Percentiles rank a stretch among this genome's conserved stretches.
Evolutionary conservation across 2,888 invertebrate species (phyloP).

Genomic region (Anagyrus pseudococci): DNA sequence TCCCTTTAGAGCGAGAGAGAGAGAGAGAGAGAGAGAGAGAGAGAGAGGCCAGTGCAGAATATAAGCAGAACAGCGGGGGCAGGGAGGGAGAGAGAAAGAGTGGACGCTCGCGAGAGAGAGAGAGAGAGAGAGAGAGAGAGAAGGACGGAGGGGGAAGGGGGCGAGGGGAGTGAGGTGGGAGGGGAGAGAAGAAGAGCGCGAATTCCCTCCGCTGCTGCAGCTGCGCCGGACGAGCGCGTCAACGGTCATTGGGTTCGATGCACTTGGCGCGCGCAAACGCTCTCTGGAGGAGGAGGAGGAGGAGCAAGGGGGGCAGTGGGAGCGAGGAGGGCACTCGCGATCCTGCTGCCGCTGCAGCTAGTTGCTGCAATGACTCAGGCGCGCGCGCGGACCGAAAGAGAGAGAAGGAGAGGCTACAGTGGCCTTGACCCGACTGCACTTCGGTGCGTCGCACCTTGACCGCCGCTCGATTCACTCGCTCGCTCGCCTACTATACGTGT

Average conservation of each 20-base stretch:
- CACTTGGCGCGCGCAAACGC: slow-evolving; percentile 50
- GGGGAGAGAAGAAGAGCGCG: slow-evolving; percentile 19
- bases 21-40: slow-evolving; percentile 3
- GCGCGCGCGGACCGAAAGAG: no score
- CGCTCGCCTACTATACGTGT: slow-evolving; percentile 6
- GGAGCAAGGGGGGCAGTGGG: slow-evolving; percentile 53
- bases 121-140: no score
- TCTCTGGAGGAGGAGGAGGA: no score
- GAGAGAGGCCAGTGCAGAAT: background rate
- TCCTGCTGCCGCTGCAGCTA: background rate
- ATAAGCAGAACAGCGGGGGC: background rate
- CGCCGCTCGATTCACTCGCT: slow-evolving; percentile 7
- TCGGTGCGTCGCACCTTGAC: slow-evolving; percentile 55
- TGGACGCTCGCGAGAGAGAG: background rate
- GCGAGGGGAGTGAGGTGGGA: no score
- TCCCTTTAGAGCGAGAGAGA: background rate
- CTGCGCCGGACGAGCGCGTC: slow-evolving; percentile 48
- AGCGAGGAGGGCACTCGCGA: background rate
- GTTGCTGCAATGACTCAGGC: no score
- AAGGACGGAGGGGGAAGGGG: background rate
- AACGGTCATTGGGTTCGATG: slow-evolving; percentile 61
- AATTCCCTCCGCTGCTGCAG: slow-evolving; percentile 36
- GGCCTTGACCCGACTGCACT: slow-evolving; percentile 60
- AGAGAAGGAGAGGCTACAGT: slow-evolving; percentile 43
- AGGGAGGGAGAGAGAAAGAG: background rate